A percentile compares a stretch with the other conserved stretches of the same genome.
phyloP scores from a whole-genome alignment of 2,113 vertebrate genomes.

The Brachyhypopomus occidentalis region DNA sequence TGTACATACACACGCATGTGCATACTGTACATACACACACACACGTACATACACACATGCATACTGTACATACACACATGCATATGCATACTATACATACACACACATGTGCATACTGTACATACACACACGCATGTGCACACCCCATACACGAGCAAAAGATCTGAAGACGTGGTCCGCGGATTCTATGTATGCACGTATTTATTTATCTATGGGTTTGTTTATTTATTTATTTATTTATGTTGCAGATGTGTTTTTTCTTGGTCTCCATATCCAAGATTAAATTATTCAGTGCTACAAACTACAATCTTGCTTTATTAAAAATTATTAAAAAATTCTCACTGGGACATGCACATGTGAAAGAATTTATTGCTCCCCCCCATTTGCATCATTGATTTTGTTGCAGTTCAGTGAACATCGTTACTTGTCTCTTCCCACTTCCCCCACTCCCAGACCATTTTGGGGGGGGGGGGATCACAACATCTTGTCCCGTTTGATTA shows the following conservation, averaged over 20 bases:
- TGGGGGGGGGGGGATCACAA: conserved; percentile 67
- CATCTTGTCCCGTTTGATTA: conserved; percentile 83
- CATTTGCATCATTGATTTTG: conserved; percentile 99
- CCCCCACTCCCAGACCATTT: neutral
- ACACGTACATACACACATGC: neutral
- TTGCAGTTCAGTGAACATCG: conserved; percentile 87
- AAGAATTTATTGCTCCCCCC: conserved; percentile 97
- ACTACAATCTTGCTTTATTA: conserved; percentile 99
- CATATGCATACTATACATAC: neutral
- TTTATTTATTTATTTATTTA: conserved; percentile 63
- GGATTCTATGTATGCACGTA: conserved; percentile 34
- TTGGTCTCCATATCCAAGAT: conserved; percentile 71
- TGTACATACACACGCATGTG: neutral
- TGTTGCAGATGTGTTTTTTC: conserved; percentile 40
- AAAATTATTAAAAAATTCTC: conserved; percentile 98
- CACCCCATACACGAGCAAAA: neutral
- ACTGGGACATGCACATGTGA: conserved; percentile 89
- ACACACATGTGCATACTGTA: neutral
- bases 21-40: neutral
- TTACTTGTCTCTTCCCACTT: conserved; percentile 75
- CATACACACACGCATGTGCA: neutral
- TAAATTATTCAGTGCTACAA: conserved; percentile 99
- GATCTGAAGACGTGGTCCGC: conserved; percentile 48
- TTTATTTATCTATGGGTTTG: conserved; percentile 37
- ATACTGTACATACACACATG: neutral